Evolutionary conservation across 2,888 invertebrate species (phyloP).

Genomic region (Agrilus cyanescens): DNA sequence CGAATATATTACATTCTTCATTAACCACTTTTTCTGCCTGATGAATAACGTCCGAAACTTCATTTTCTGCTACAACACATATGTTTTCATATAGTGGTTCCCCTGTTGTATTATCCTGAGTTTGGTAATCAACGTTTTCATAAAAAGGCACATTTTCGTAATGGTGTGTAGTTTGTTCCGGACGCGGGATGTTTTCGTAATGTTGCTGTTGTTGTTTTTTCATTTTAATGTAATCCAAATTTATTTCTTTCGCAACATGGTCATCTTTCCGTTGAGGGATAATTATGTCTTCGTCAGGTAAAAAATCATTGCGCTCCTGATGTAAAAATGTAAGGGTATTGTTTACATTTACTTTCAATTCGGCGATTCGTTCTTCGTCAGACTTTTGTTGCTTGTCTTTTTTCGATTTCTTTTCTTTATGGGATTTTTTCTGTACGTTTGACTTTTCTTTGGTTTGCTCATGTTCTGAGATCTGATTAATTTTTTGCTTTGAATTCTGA

Average conservation of each 20-base stretch:
- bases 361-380: slow-evolving; percentile 23
- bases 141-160: slow-evolving; percentile 1
- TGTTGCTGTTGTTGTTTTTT: slow-evolving; percentile 13
- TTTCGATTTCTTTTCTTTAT: not conserved
- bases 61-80: slow-evolving; percentile 18
- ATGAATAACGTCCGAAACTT: slow-evolving; percentile 28
- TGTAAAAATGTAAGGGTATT: slow-evolving; percentile 34
- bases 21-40: slow-evolving; percentile 31
- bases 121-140: no score
- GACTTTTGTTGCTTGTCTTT: not conserved
- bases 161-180: not conserved
- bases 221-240: slow-evolving; percentile 24
- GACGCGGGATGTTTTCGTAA: not conserved
- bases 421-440: no score
- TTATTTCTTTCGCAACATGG: slow-evolving; percentile 29
- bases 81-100: slow-evolving; percentile 5
- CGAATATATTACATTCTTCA: slow-evolving; percentile 11
- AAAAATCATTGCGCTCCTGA: slow-evolving; percentile 34
- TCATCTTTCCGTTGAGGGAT: slow-evolving; percentile 34
- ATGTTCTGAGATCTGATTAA: no score
- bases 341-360: slow-evolving; percentile 30
- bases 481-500: no score
- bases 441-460: no score
- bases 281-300: slow-evolving; percentile 33
- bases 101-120: no score